Evolutionary conservation across 1,140 invertebrate genomes (phyloP).

Genomic region (Cotesia glomerata): DNA sequence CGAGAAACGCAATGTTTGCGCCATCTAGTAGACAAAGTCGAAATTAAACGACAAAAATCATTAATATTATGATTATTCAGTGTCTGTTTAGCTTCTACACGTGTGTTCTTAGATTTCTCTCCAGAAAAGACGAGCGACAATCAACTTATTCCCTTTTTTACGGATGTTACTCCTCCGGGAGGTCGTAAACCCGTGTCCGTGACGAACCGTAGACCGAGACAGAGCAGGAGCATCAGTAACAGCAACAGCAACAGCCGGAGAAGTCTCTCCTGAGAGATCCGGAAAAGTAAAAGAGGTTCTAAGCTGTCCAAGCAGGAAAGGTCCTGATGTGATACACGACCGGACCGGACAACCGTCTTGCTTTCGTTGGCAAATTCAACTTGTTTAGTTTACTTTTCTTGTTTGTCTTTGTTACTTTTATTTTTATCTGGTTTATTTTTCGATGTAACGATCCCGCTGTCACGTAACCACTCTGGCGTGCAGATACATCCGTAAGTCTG

Average conservation of each 20-base stretch:
- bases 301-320: neutral
- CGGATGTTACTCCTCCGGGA: neutral
- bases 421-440: neutral
- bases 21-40: too few relatives aligned
- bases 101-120: neutral
- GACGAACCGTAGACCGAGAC: neutral
- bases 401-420: neutral
- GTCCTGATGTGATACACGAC: constrained; percentile 1
- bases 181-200: constrained; percentile 1
- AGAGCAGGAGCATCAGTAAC: neutral
- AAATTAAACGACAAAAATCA: neutral
- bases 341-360: neutral
- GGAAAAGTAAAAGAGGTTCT: constrained; percentile 6
- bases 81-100: neutral
- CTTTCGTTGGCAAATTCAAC: constrained; percentile 9
- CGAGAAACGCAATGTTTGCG: too few relatives aligned
- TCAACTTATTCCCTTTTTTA: constrained; percentile 4
- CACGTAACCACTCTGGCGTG: neutral
- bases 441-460: neutral
- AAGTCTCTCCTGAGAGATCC: neutral
- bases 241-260: too few relatives aligned
- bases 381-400: neutral
- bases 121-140: neutral
- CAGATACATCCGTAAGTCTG: neutral
- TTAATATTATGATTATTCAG: neutral